Evolutionary conservation across 2,797 vertebrate genomes (phyloP), one percentile per base, ranked within the genome.

Genomic region (Gobionotothen gibberifrons): DNA sequence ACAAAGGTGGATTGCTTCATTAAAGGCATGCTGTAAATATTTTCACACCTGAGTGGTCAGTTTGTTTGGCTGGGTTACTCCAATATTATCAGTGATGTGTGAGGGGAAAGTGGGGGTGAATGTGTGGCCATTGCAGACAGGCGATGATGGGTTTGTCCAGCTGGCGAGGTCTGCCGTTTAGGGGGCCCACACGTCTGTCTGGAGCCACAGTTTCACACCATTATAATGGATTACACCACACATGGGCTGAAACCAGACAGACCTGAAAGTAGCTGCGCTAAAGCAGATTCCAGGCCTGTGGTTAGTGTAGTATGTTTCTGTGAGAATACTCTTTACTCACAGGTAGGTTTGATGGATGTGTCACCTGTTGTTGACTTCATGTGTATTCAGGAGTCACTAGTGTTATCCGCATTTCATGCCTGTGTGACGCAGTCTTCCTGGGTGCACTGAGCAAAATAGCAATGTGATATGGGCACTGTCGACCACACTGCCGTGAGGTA

Each of bases 111-210:
- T 69, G 70, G 59, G 82, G 77, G 78, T 47, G 64, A 55, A 15
- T 48, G 53, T 78, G 73, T 61, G 60, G 47, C 56, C 62, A 54
- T 69, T 74, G 61, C 61, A 83, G 82, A 82, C 72, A 62, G 73
- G 19, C 56, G 76, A 49, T 86, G 88, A 85, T 84, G 82, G 88
- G 72, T 84, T 92, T 90, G 90, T 91, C 92, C 92, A 94, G 91
- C 92, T 94, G 93, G 86, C 71, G 17, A 67, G 79, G 86, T 83
- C 80, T 86, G 80, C 80, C 68, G 49, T 85, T 64, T 49, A 64
- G 79, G 70, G 79, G 84, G 82, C 73, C 70, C 70, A 32, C 76
- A 49, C 72, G 77, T 85, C 78, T 84, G 84, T 87, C 82, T 85
- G 74, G 83, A 87, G 72, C 78, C 69, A 73, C 69, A 74, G 78